Evolutionary conservation across 2,888 invertebrate species (phyloP).

Genomic region (Poecilus cupreus): DNA sequence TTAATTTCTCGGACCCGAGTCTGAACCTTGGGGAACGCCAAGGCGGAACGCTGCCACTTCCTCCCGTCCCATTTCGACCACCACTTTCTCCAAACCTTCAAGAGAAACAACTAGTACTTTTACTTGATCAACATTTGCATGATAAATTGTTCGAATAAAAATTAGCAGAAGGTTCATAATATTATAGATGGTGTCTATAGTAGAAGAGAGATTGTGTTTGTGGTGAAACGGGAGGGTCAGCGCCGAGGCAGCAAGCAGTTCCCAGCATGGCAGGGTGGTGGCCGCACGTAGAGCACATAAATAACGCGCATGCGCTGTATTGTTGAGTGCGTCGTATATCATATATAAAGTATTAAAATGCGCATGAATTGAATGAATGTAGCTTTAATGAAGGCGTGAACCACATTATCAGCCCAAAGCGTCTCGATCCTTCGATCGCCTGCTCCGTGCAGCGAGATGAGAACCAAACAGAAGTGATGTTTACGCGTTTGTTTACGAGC

Average conservation of each 20-base stretch:
- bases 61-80: too few relatives aligned
- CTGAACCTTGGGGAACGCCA: conserved; percentile 4
- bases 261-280: background rate
- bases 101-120: too few relatives aligned
- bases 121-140: too few relatives aligned
- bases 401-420: conserved; percentile 18
- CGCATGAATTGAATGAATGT: conserved; percentile 49
- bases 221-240: background rate
- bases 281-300: conserved; percentile 30
- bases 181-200: too few relatives aligned
- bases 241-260: background rate
- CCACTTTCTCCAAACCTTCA: too few relatives aligned
- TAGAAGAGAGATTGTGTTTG: too few relatives aligned
- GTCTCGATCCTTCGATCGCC: background rate
- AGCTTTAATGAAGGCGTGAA: conserved; percentile 50
- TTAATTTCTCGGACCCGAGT: conserved; percentile 50
- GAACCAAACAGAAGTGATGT: conserved; percentile 29
- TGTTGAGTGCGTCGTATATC: conserved; percentile 29
- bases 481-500: conserved; percentile 49
- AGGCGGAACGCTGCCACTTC: background rate
- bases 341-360: conserved; percentile 46
- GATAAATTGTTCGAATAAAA: too few relatives aligned
- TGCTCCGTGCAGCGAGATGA: conserved; percentile 1
- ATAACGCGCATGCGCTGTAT: conserved; percentile 28
- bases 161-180: too few relatives aligned